Base-by-base conservation (phyloP, 1,140 invertebrate species). In the Lepidostoma basale region DNA sequence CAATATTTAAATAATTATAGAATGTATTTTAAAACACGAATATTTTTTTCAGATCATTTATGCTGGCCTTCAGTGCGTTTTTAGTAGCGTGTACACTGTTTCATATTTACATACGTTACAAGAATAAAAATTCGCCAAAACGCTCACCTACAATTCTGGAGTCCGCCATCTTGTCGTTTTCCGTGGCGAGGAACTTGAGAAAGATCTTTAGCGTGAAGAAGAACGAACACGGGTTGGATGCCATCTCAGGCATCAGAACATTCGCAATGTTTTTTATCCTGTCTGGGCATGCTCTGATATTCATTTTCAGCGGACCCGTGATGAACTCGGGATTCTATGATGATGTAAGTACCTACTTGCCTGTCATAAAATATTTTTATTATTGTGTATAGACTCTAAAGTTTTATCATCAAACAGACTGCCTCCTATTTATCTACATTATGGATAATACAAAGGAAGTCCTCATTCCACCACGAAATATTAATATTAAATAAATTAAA, bases 261-360 rank as follows among this genome's bases (percentile, higher is more conserved):
- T 72, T 89, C 8, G 81, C 87, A 0, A 90, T 89, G 88, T 64
- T 84, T 2, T 83, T 89, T 36, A 89, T 90, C 47, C 78, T 89
- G 0, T 79, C 77, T 20, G 88, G 88, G 2, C 89, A 90, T 74
- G 83, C 85, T 2, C 80, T 88, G 9, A 77, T 88, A 33, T 89
- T 88, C 72, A 81, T 88, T 44, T 80, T 87, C n/a, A 84, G 85
- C 67, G 87, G 88, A 44, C 88, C 89, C 0, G 79, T 88, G 0
- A 78, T 86, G 73, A 89, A 90, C 74, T 79, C 81, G 9, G 78
- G 83, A 62, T 88, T 88, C 74, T 86, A 84, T 77, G 81, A 85
- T 73, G 73, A 85, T 70, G 88, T 89, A 78, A 78, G 78, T n/a
- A n/a, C n/a, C n/a, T n/a, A n/a, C n/a, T n/a, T n/a, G n/a, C n/a